A percentile compares a stretch with the other conserved stretches of the same genome.
Conservation (phyloP, 30 jellyfish, hydroid and myxozoan genomes). For the Catostylus mosaicus region DNA sequence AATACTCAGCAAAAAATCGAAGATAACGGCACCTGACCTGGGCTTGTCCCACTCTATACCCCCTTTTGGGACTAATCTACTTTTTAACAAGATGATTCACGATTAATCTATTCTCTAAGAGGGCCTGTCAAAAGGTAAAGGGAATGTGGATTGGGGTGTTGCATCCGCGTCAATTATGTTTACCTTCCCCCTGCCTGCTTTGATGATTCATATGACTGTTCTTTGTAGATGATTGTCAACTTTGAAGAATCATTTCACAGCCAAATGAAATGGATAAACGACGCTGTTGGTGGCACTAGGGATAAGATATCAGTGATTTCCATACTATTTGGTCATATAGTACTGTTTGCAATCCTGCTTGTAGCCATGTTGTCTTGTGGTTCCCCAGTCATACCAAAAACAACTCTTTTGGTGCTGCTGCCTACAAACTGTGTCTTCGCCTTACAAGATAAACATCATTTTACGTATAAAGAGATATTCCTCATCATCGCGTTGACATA, state of each 20-base stretch:
- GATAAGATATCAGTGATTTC: slow-evolving; percentile 82
- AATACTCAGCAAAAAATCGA: too few relatives aligned
- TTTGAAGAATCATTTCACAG: slow-evolving; percentile 65
- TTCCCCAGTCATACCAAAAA: slow-evolving; percentile 70
- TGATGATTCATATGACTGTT: not conserved
- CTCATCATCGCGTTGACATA: slow-evolving; percentile 57
- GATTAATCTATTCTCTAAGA: too few relatives aligned
- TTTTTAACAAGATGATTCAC: too few relatives aligned
- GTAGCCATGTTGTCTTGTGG: slow-evolving; percentile 66
- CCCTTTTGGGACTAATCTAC: too few relatives aligned
- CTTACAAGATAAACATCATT: slow-evolving; percentile 57
- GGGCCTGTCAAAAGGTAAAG: too few relatives aligned
- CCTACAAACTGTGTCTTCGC: slow-evolving; percentile 85
- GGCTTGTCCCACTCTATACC: too few relatives aligned
- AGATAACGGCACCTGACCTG: too few relatives aligned
- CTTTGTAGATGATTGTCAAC: slow-evolving; percentile 73
- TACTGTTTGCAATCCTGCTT: slow-evolving; percentile 43
- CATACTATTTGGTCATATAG: slow-evolving; percentile 73
- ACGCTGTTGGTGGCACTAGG: slow-evolving; percentile 88
- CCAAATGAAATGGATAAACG: slow-evolving; percentile 90
- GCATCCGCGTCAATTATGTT: too few relatives aligned
- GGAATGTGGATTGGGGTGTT: too few relatives aligned
- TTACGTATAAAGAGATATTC: slow-evolving; percentile 73
- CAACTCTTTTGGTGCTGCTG: slow-evolving; percentile 54
- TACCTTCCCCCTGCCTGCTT: too few relatives aligned